Conservation (phyloP, 2,113 vertebrate genomes). For the Chamaetylas fuelleborni region DNA sequence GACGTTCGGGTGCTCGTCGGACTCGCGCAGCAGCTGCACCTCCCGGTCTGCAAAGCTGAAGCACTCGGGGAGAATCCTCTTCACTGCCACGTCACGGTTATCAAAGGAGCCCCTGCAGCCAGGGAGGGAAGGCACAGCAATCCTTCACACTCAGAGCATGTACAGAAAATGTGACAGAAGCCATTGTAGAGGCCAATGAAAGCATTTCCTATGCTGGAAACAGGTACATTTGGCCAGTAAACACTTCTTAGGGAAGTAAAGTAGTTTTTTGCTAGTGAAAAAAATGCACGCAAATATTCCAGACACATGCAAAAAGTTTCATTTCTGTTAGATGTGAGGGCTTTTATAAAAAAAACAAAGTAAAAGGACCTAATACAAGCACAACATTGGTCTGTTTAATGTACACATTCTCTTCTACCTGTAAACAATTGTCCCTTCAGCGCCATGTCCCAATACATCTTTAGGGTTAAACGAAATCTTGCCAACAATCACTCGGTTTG, state of each 20-base stretch:
- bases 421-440: constrained; percentile 97
- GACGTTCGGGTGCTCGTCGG: constrained; percentile 93
- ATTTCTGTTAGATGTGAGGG: not conserved
- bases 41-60: constrained; percentile 97
- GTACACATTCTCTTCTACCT: constrained; percentile 70
- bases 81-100: constrained; percentile 90
- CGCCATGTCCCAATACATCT: constrained; percentile 91
- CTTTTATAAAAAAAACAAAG: not conserved
- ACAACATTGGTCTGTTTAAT: not conserved
- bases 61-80: constrained; percentile 95
- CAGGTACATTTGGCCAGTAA: not conserved
- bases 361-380: not conserved
- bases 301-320: not conserved
- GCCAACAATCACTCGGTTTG: constrained; percentile 81
- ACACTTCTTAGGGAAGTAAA: not conserved
- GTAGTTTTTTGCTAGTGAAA: not conserved
- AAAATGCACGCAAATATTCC: not conserved
- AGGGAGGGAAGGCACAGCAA: not conserved
- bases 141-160: not conserved
- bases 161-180: not conserved
- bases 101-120: constrained; percentile 89
- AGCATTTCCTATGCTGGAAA: not conserved
- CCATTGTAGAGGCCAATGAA: not conserved
- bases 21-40: constrained; percentile 92
- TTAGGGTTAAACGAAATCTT: constrained; percentile 92